A percentile compares a stretch with the other conserved stretches of the same genome.
phyloP scores from a whole-genome alignment of 2,888 invertebrate species.

The Eucera pruinosa region DNA sequence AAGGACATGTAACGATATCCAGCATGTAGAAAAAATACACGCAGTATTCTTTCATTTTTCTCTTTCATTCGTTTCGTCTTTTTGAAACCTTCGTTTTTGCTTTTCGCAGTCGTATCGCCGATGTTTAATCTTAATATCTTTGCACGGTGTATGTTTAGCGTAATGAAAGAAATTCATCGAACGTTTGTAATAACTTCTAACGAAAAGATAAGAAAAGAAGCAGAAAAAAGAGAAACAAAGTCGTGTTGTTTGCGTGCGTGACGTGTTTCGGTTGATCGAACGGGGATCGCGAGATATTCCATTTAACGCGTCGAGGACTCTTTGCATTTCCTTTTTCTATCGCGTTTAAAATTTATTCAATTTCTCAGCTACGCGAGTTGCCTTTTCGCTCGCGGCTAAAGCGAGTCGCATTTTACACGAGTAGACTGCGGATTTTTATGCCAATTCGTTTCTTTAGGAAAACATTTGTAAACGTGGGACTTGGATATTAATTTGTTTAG shows the following conservation, averaged over 20 bases:
- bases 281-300: background rate
- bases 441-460: too few relatives aligned
- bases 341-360: too few relatives aligned
- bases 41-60: conserved; percentile 60
- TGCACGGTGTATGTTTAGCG: background rate
- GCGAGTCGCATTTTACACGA: too few relatives aligned
- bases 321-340: conserved; percentile 10
- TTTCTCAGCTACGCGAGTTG: too few relatives aligned
- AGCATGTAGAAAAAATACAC: conserved; percentile 56
- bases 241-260: too few relatives aligned
- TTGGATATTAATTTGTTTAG: too few relatives aligned
- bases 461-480: too few relatives aligned
- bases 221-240: too few relatives aligned
- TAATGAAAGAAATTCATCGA: background rate
- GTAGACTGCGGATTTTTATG: too few relatives aligned
- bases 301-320: conserved; percentile 11
- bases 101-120: too few relatives aligned
- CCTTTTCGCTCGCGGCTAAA: too few relatives aligned
- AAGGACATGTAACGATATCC: conserved; percentile 57
- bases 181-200: conserved; percentile 2
- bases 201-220: background rate
- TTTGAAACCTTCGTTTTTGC: background rate
- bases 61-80: conserved; percentile 25
- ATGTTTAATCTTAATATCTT: background rate
- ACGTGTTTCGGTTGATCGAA: too few relatives aligned